Evolutionary conservation across 2,888 invertebrate species (phyloP), one percentile per base, ranked within the genome.

Genomic region (Timandra comae): DNA sequence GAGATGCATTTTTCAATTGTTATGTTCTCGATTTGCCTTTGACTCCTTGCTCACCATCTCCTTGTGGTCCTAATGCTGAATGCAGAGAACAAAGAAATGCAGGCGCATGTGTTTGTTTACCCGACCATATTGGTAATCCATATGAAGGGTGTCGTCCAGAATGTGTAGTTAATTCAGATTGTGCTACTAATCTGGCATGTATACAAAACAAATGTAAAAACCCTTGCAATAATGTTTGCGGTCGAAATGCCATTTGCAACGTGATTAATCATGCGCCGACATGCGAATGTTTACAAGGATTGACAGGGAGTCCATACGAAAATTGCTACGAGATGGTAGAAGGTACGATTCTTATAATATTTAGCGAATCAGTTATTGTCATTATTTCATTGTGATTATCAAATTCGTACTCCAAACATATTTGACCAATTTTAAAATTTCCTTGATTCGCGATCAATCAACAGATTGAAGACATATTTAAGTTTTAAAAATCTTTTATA

Each of bases 81-180:
- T 93, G 93, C 54, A 87, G 87, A 60, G 91, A 91, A 66, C 86
- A 88, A 49, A 88, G 88, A 57, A 88, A 88, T 20, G 91, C 91
- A 7, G 93, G 92, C 20, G 85, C 85, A 23, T 93, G 93, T 55
- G 87, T 89, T 29, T 93, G 93, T 59, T 61, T 90, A 25, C 82
- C 89, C 3, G 91, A 90, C 58, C 88, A 90, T 61, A 86, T 90
- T 40, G 94, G 94, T 35, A 91, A 93, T 69, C 93, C 94, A 23
- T 93, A 92, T 50, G 91, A 91, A 70, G 91, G 91, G 16, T 93
- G 93, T 64, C 87, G 91, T 29, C 93, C 93, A 4, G 93, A 93
- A 72, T 93, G 93, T 63, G 78, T 90, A 0, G 75, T 91, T 3
- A 93, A 92, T 69, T 90, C 91, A 2, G 93, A 93, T 56, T 93